Conservation (phyloP, 2,888 invertebrate genomes). For the Catotricha subobsoleta region DNA sequence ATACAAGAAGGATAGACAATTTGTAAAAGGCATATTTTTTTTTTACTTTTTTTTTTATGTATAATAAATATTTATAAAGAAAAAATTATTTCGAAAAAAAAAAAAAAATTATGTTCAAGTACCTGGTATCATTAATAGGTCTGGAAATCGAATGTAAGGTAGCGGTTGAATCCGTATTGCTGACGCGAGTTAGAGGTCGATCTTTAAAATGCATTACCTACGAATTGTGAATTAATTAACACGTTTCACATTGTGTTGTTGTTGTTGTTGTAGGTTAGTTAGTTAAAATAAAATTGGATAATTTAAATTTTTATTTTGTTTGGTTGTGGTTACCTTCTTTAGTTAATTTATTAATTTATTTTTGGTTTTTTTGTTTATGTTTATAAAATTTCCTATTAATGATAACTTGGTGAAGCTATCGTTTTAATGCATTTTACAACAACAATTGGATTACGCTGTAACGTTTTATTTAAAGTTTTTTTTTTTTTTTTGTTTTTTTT, state of each 20-base stretch:
- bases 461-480: no score
- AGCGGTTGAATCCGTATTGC: conserved; percentile 15
- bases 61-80: no score
- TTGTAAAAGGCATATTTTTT: no score
- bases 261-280: no score
- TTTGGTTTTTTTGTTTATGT: conserved; percentile 2
- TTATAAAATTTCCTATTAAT: background rate
- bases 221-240: conserved; percentile 3
- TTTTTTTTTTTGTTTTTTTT: no score
- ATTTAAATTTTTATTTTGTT: background rate
- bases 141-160: conserved; percentile 17
- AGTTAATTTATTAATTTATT: background rate
- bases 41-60: no score
- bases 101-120: conserved; percentile 11
- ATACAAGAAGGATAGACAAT: no score
- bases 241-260: background rate
- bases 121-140: conserved; percentile 20
- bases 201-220: conserved; percentile 27
- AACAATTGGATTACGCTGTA: no score
- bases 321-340: background rate
- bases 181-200: conserved; percentile 16
- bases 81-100: no score
- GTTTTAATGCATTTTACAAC: background rate
- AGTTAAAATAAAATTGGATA: no score
- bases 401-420: background rate